A percentile compares a stretch with the other conserved stretches of the same genome.
phyloP scores from a whole-genome alignment of 1,140 invertebrate genomes.

The Zophobas atratus region DNA sequence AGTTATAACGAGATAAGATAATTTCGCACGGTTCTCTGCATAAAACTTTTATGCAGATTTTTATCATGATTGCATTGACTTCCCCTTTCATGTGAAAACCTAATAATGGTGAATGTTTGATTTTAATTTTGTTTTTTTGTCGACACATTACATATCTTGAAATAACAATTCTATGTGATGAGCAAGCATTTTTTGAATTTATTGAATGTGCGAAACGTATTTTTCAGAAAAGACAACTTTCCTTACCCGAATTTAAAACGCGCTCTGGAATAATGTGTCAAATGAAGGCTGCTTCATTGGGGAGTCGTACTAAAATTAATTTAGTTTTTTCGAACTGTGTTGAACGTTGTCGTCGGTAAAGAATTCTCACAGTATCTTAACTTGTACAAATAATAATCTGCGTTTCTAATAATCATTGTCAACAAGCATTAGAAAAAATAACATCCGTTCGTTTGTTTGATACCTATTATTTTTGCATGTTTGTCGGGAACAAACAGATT shows the following conservation, averaged over 20 bases:
- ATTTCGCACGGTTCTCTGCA: neutral
- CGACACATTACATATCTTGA: neutral
- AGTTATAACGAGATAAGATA: slow-evolving; percentile 18
- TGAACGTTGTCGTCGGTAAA: neutral
- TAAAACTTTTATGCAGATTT: slow-evolving; percentile 31
- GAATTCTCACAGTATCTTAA: slow-evolving; percentile 1
- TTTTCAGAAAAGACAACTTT: too few species aligned
- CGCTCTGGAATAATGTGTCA: too few species aligned
- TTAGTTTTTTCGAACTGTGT: too few species aligned
- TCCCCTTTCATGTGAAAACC: slow-evolving; percentile 10
- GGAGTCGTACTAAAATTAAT: too few species aligned
- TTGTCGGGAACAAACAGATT: slow-evolving; percentile 36
- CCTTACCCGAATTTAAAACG: too few species aligned
- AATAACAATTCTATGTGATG: too few species aligned
- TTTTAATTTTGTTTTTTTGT: neutral
- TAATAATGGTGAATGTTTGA: too few species aligned
- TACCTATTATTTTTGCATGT: slow-evolving; percentile 34
- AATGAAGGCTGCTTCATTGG: too few species aligned
- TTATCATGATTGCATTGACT: slow-evolving; percentile 20
- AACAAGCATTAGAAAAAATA: slow-evolving; percentile 33
- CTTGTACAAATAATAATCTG: slow-evolving; percentile 24
- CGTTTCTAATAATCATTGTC: slow-evolving; percentile 31
- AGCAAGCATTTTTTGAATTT: too few species aligned
- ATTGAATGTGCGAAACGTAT: too few species aligned
- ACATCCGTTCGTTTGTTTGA: slow-evolving; percentile 30